phyloP scores from a whole-genome alignment of 2,113 vertebrate species.

The Python bivittatus region DNA sequence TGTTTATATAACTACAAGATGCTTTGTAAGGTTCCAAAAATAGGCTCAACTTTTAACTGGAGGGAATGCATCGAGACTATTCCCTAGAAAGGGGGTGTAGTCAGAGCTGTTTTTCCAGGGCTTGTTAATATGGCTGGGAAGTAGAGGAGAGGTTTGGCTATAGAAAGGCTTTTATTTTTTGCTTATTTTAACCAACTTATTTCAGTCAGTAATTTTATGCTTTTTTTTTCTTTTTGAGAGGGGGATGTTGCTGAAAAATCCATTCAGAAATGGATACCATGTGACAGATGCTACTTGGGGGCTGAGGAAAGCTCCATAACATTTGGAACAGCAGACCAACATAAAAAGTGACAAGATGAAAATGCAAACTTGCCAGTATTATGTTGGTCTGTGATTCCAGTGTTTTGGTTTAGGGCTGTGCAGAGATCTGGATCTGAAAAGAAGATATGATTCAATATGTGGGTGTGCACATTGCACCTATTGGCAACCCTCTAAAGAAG shows the following conservation, averaged over 20 bases:
- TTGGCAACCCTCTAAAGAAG: background rate
- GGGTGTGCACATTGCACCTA: background rate
- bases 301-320: background rate
- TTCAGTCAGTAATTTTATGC: background rate
- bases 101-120: background rate
- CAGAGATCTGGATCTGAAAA: background rate
- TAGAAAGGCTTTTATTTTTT: background rate
- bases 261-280: background rate
- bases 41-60: slow-evolving; percentile 3
- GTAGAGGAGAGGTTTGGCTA: background rate
- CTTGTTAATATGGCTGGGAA: background rate
- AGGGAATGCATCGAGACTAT: background rate
- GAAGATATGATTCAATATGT: background rate
- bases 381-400: background rate
- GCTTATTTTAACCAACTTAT: background rate
- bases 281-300: background rate
- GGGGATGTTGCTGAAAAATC: background rate
- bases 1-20: slow-evolving; percentile 31
- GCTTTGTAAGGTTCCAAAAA: slow-evolving; percentile 22
- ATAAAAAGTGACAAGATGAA: background rate
- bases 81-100: slow-evolving; percentile 22
- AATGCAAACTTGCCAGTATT: background rate
- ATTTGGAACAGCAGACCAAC: background rate
- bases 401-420: background rate
- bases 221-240: background rate